A percentile compares a stretch with the other conserved stretches of the same genome.
Evolutionary conservation across 1,140 invertebrate species (phyloP).

Genomic region (Drosophila kikkawai): DNA sequence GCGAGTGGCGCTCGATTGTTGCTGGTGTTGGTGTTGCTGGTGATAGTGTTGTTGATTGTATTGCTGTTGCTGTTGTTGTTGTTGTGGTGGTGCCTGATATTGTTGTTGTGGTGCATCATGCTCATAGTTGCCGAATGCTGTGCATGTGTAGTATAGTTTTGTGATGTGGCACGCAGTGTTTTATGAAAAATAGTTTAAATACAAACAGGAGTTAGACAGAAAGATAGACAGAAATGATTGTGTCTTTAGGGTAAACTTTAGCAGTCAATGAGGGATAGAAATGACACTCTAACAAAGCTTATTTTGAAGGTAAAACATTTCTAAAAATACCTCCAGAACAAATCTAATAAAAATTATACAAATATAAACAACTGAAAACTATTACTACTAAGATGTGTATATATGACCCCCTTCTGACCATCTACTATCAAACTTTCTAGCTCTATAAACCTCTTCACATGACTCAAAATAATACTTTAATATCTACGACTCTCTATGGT

Average conservation of each 20-base stretch:
- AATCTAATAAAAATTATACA: conserved; percentile 6
- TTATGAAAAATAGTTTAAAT: conserved; percentile 68
- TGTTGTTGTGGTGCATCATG: conserved; percentile 67
- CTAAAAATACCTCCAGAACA: conserved; percentile 7
- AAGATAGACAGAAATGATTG: conserved; percentile 25
- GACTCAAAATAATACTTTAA: conserved; percentile 40
- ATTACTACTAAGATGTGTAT: conserved; percentile 1
- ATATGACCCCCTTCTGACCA: neutral
- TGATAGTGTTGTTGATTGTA: conserved; percentile 60
- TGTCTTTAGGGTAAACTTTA: conserved; percentile 18
- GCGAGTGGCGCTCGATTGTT: conserved; percentile 84
- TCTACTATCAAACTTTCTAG: conserved; percentile 2
- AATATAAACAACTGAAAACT: conserved; percentile 6
- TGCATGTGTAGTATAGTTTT: conserved; percentile 26
- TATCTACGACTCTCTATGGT: conserved; percentile 27
- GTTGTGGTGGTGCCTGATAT: conserved; percentile 69
- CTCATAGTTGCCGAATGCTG: conserved; percentile 72
- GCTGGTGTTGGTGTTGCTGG: conserved; percentile 66
- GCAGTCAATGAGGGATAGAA: conserved; percentile 34
- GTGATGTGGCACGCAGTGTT: conserved; percentile 22
- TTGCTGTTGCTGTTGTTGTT: conserved; percentile 64
- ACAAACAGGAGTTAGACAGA: conserved; percentile 74
- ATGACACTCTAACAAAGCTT: conserved; percentile 14
- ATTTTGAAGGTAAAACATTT: neutral
- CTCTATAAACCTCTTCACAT: conserved; percentile 7